Conservation (phyloP, 2,797 vertebrate species). For the Cyclura pinguis region DNA sequence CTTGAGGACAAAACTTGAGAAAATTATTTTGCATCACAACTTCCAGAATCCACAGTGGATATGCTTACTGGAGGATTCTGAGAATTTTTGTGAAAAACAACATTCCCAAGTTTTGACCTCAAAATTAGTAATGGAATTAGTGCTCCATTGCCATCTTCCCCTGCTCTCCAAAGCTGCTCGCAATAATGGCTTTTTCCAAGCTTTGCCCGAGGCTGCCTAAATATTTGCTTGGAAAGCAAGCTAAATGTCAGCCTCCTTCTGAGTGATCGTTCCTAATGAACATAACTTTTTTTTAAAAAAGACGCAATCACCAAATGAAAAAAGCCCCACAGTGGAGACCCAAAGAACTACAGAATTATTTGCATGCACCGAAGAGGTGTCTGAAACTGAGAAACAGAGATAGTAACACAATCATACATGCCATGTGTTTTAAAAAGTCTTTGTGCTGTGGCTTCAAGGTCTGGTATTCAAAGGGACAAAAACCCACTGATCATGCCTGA, state of each 20-base stretch:
- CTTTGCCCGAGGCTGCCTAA: neutral
- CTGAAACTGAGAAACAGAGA: neutral
- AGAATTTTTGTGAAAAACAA: no score
- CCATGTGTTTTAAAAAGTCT: neutral
- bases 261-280: neutral
- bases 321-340: neutral
- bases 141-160: no score
- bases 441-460: neutral
- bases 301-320: neutral
- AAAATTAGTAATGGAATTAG: no score
- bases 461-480: neutral
- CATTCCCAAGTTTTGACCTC: no score
- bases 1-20: no score
- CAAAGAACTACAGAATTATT: neutral
- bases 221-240: neutral
- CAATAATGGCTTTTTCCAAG: no score
- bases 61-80: no score
- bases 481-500: neutral
- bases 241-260: neutral
- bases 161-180: no score
- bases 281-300: neutral
- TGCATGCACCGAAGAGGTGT: neutral
- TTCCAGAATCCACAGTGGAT: no score
- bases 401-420: no score
- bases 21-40: no score